Evolutionary conservation across 2,888 invertebrate genomes (phyloP).

Genomic region (Pterostichus niger): DNA sequence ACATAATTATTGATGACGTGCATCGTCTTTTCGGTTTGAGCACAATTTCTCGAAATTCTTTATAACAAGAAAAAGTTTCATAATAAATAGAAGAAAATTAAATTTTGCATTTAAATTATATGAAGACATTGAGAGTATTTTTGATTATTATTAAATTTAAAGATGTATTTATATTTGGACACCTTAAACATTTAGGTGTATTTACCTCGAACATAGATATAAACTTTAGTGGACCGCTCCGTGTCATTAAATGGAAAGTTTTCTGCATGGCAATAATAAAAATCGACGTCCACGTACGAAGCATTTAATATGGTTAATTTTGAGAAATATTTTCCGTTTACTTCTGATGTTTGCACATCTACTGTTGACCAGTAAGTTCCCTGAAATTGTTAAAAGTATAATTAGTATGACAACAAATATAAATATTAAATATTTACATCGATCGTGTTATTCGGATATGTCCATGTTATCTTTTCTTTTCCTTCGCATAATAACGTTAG

Average conservation of each 20-base stretch:
- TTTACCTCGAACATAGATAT: slow-evolving; percentile 80
- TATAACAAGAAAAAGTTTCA: no score
- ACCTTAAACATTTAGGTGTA: neutral
- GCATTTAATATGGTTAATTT: slow-evolving; percentile 75
- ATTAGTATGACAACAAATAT: neutral
- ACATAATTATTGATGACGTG: no score
- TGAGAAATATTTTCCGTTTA: slow-evolving; percentile 75
- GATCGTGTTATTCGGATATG: slow-evolving; percentile 68
- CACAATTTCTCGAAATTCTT: no score
- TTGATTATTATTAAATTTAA: slow-evolving; percentile 65
- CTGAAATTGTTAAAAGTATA: slow-evolving; percentile 9
- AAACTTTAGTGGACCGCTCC: slow-evolving; percentile 76
- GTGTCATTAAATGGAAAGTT: slow-evolving; percentile 74
- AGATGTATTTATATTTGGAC: neutral
- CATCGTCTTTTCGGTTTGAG: no score
- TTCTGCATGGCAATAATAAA: slow-evolving; percentile 75
- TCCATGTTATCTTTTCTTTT: slow-evolving; percentile 76
- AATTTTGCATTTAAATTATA: no score
- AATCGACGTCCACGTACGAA: slow-evolving; percentile 75
- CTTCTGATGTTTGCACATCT: slow-evolving; percentile 65
- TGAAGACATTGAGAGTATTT: no score
- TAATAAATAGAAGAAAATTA: no score
- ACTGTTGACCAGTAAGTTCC: slow-evolving; percentile 65
- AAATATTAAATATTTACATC: slow-evolving; percentile 20
- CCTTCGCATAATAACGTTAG: slow-evolving; percentile 77